Conservation (phyloP, 1,140 invertebrate genomes). For the Sitodiplosis mosellana region DNA sequence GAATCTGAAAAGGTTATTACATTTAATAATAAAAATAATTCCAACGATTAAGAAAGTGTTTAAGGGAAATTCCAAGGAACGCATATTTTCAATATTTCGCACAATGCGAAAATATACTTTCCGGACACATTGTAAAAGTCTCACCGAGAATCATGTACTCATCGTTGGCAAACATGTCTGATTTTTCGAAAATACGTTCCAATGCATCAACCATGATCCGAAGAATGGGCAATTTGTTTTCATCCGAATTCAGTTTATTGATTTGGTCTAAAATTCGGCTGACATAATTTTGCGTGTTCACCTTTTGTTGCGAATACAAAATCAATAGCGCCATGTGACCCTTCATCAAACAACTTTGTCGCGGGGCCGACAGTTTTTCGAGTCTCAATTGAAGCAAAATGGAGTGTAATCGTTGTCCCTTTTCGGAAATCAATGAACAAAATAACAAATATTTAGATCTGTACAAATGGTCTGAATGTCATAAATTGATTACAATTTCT, state of each 20-base stretch:
- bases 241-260: slow-evolving; percentile 12
- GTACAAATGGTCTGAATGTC: no score
- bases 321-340: slow-evolving; percentile 20
- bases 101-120: not conserved
- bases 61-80: not conserved
- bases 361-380: slow-evolving; percentile 14
- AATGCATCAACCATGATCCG: slow-evolving; percentile 11
- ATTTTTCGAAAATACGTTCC: slow-evolving; percentile 12
- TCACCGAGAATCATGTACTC: slow-evolving; percentile 16
- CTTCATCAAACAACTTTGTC: slow-evolving; percentile 14
- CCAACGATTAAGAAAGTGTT: not conserved
- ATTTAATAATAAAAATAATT: not conserved
- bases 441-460: no score
- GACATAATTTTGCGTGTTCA: slow-evolving; percentile 14
- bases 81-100: no score
- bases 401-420: slow-evolving; percentile 13
- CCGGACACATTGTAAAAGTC: no score
- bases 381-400: slow-evolving; percentile 16
- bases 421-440: no score
- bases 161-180: slow-evolving; percentile 15
- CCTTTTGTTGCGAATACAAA: slow-evolving; percentile 12
- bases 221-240: slow-evolving; percentile 7
- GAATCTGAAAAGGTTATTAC: no score
- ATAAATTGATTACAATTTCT: slow-evolving; percentile 12
- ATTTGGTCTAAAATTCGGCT: slow-evolving; percentile 16